Base-by-base conservation (phyloP, 92 coral and sea anemone genomes). In the Montipora capitata region DNA sequence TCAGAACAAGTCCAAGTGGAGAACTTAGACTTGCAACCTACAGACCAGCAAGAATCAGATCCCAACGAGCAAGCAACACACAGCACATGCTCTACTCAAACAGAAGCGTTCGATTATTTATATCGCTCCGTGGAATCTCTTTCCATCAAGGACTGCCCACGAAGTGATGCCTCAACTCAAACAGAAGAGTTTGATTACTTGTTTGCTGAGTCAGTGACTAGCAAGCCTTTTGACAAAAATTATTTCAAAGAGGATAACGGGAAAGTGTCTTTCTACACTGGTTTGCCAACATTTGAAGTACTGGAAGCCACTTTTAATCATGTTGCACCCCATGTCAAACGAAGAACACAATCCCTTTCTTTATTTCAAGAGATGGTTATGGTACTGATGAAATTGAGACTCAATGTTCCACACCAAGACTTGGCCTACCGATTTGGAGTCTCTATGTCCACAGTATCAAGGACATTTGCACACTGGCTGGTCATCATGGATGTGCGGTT, bases 321-420 rank as follows among this genome's bases (percentile, higher is more conserved):
- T 88, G 85, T 89, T 68, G 48, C 84, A 27, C 85, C 92, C 12
- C 42, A 4, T 64, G 87, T 89, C 59, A 76, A 64, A 73, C 77
- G 92, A 12, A 12, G 79, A 52, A 74, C 88, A 71, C 72, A 83
- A 73, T 51, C 16, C 52, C 83, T 82, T 27, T 16, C 74, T 11
- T 52, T 64, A 18, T 90, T 85, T 85, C 92, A 88, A 58, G 92
- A 81, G 79, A 43, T 80, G 51, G 74, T 64, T 18, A 68, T 88
- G 92, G 81, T 73, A 40, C 79, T 88, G 66, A 71, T 88, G 82
- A 88, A 88, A 56, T 66, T 88, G 27, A 88, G 86, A 72, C 87
- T 88, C n/a, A 80, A 72, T 64, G 74, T 88, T 38, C 87, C 92
- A 40, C 40, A 65, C 17, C 76, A 74, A 74, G 88, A 88, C 73